A percentile compares a stretch with the other conserved stretches of the same genome.
Evolutionary conservation across 2,888 invertebrate genomes (phyloP).

Genomic region (Lasioglossum marginatum): DNA sequence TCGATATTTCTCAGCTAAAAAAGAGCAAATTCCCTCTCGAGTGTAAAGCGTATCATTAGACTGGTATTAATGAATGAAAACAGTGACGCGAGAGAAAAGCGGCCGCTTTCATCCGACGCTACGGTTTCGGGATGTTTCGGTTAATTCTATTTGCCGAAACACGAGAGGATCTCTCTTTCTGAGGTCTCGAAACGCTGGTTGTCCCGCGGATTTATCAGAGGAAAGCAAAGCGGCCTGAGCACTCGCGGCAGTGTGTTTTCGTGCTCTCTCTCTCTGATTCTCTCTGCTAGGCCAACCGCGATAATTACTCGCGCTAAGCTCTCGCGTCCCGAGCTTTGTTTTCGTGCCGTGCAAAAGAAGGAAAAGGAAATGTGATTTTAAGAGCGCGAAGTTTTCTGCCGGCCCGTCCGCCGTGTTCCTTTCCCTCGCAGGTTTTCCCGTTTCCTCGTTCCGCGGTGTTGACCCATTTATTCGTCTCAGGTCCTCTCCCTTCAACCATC

Average conservation of each 20-base stretch:
- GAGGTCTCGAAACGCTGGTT: constrained; percentile 6
- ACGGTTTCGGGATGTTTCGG: background rate
- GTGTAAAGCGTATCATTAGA: background rate
- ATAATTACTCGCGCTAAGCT: constrained; percentile 62
- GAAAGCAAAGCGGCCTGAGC: background rate
- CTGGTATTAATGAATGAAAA: constrained; percentile 7
- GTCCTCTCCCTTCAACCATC: background rate
- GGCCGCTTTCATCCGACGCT: background rate
- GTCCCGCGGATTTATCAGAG: constrained; percentile 27
- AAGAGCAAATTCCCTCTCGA: background rate
- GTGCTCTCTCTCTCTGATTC: background rate
- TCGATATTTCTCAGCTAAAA: background rate
- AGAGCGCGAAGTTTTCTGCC: constrained; percentile 59
- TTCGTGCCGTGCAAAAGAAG: constrained; percentile 29
- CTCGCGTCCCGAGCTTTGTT: constrained; percentile 53
- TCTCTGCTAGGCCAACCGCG: constrained; percentile 12
- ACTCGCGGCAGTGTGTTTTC: constrained; percentile 23
- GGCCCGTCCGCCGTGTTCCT: constrained; percentile 16
- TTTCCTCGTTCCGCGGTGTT: background rate
- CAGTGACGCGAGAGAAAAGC: background rate
- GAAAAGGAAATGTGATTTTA: constrained; percentile 65
- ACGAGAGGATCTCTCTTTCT: background rate
- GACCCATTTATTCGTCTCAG: constrained; percentile 17
- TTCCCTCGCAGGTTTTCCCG: background rate
- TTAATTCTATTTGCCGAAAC: constrained; percentile 23